A percentile compares a stretch with the other conserved stretches of the same genome.
Evolutionary conservation across 2,797 vertebrate species (phyloP).

Genomic region (Adelosebastes latens): DNA sequence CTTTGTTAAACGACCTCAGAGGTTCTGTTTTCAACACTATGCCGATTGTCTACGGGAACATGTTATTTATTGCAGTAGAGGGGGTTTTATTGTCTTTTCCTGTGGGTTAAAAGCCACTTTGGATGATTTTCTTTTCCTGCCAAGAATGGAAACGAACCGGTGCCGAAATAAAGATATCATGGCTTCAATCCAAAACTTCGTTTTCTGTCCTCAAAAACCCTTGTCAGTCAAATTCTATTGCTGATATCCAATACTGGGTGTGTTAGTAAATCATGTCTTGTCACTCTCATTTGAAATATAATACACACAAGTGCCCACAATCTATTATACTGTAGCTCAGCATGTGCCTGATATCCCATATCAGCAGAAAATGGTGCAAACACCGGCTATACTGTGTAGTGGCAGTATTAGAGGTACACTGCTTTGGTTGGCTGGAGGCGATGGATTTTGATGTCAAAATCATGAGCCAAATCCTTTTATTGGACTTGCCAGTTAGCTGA

Average conservation of each 20-base stretch:
- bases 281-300: conserved; percentile 10
- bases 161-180: conserved; percentile 5
- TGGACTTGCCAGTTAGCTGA: background rate
- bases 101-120: conserved; percentile 16
- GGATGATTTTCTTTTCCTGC: conserved; percentile 6
- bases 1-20: conserved; percentile 16
- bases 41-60: background rate
- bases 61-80: conserved; percentile 1
- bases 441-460: conserved; percentile 14
- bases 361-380: background rate
- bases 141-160: conserved; percentile 13
- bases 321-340: background rate
- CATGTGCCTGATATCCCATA: background rate
- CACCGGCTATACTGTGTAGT: too few species aligned
- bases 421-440: background rate
- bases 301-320: background rate
- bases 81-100: conserved; percentile 7
- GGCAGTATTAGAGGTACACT: background rate
- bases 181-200: background rate
- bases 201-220: background rate
- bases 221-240: background rate
- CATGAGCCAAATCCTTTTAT: background rate
- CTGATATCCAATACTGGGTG: background rate
- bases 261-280: background rate
- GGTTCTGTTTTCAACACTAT: conserved; percentile 18